These are phyloP conservation scores for Apeltes quadracus DNA, from an alignment of 2,113 vertebrate genomes.

Conservation along the genomic window DNA sequence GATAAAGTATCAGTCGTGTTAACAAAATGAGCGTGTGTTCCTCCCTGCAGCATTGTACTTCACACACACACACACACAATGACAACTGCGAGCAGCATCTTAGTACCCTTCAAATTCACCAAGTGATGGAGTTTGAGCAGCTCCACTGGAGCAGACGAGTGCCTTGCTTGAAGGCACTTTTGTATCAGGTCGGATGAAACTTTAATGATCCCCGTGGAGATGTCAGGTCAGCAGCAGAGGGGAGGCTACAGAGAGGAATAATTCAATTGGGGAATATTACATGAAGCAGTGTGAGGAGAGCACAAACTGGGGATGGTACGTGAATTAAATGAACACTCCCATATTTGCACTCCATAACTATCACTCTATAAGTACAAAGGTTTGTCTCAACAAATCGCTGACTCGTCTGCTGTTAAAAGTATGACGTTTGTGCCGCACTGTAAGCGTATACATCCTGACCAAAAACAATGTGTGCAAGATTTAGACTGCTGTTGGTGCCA, in stretches of 20 bases:
- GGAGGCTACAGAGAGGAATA: conserved; percentile 55
- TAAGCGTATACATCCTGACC: conserved; percentile 42
- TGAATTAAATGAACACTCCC: background rate
- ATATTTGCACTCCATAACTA: background rate
- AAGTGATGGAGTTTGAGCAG: conserved; percentile 51
- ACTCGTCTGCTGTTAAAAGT: background rate
- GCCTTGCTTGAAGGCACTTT: conserved; percentile 64
- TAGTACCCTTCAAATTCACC: conserved; percentile 16
- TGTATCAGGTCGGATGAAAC: conserved; percentile 72
- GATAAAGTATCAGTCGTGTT: conserved; percentile 18
- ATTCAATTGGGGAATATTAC: conserved; percentile 34
- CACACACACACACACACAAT: background rate
- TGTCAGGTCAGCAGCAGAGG: conserved; percentile 60
- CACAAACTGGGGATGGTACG: background rate
- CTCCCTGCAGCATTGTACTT: conserved; percentile 17
- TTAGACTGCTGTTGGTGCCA: conserved; percentile 51
- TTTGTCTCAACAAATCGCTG: conserved; percentile 1
- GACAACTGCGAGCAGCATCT: conserved; percentile 35
- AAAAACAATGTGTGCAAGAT: conserved; percentile 50
- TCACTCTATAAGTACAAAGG: background rate
- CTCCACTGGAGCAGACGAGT: conserved; percentile 62
- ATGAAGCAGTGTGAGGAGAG: conserved; percentile 4
- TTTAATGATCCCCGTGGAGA: conserved; percentile 70
- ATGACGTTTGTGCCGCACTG: conserved; percentile 47
- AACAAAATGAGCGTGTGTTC: conserved; percentile 27